These are phyloP conservation scores for Cosmopolites sordidus DNA, from an alignment of 2,888 invertebrate genomes.

Conservation along the genomic window DNA sequence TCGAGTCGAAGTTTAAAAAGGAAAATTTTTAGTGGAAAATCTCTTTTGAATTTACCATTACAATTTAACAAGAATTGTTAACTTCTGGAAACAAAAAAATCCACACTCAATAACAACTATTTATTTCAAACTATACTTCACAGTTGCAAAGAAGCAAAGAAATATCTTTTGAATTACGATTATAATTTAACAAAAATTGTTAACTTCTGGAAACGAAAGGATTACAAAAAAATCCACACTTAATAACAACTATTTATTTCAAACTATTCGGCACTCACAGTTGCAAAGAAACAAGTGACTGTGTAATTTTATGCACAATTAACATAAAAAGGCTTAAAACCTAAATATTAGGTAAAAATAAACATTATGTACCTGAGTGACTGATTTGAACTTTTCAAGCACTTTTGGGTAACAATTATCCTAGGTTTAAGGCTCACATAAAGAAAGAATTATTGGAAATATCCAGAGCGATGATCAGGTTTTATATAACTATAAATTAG, in stretches of 20 bases:
- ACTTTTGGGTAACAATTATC: neutral
- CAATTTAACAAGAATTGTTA: no score
- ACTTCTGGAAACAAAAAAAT: no score
- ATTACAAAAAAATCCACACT: constrained; percentile 8
- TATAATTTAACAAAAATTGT: no score
- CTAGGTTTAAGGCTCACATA: neutral
- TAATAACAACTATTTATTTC: constrained; percentile 35
- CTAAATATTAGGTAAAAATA: constrained; percentile 36
- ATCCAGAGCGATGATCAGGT: neutral
- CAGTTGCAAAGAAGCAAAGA: constrained; percentile 36
- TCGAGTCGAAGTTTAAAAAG: no score
- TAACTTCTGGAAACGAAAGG: no score
- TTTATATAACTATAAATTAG: no score
- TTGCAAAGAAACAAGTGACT: constrained; percentile 34
- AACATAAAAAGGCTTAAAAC: constrained; percentile 16
- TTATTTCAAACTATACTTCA: constrained; percentile 32
- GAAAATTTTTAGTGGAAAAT: no score
- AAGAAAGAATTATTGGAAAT: neutral
- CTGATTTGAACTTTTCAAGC: constrained; percentile 2
- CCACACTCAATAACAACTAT: constrained; percentile 32
- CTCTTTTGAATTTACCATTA: no score
- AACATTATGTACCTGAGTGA: constrained; percentile 28
- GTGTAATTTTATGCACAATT: neutral
- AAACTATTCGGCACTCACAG: constrained; percentile 32
- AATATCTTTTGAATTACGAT: no score